phyloP scores from a whole-genome alignment of 2,797 vertebrate species.

The Rhadinocentrus ornatus region DNA sequence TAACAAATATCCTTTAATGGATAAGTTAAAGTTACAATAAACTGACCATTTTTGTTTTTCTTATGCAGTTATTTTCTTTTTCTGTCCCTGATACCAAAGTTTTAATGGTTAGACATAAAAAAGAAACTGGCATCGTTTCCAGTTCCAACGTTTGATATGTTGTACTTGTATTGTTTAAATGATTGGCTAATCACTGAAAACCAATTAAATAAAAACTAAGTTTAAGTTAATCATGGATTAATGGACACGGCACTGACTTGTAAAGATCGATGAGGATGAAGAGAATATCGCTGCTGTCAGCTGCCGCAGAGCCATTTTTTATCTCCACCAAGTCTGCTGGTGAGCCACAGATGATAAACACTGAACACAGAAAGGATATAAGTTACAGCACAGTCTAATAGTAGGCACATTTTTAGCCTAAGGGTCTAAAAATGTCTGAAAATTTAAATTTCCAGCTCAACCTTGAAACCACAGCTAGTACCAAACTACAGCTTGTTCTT shows the following conservation, averaged over 20 bases:
- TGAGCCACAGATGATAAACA: slow-evolving; percentile 91
- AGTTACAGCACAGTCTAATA: background rate
- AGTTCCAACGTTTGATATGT: no score
- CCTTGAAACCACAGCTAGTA: slow-evolving; percentile 41
- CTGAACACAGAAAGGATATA: slow-evolving; percentile 70
- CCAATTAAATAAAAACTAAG: background rate
- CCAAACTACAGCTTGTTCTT: slow-evolving; percentile 17
- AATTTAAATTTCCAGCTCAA: slow-evolving; percentile 17
- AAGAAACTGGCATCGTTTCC: no score
- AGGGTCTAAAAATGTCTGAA: background rate
- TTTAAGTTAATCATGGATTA: background rate
- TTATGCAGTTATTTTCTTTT: background rate
- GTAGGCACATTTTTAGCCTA: background rate
- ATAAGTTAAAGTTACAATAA: no score
- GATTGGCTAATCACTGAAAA: background rate
- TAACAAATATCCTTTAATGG: no score
- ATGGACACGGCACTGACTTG: slow-evolving; percentile 85
- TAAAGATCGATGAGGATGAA: slow-evolving; percentile 93
- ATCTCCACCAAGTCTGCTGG: slow-evolving; percentile 72
- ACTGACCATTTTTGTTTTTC: background rate
- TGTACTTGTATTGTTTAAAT: background rate
- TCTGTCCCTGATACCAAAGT: background rate
- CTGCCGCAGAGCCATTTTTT: slow-evolving; percentile 53
- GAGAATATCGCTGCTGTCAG: slow-evolving; percentile 78
- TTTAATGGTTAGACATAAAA: background rate